Evolutionary conservation across 2,888 invertebrate species (phyloP).

Genomic region (Cotesia congregata): DNA sequence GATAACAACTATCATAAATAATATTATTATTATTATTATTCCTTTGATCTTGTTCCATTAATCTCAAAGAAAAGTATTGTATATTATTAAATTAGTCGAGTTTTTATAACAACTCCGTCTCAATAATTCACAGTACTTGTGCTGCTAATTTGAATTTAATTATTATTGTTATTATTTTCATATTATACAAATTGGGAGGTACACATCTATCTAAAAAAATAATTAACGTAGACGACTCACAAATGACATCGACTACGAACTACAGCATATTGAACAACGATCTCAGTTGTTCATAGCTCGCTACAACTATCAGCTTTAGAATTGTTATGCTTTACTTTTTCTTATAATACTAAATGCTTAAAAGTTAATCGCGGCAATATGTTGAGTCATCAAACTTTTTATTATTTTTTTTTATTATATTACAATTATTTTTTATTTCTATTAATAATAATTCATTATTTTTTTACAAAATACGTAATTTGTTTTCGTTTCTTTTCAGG

Average conservation of each 20-base stretch:
- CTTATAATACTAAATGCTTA: conserved; percentile 55
- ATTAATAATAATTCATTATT: background rate
- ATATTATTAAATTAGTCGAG: conserved; percentile 19
- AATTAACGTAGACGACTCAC: conserved; percentile 56
- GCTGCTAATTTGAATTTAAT: conserved; percentile 11
- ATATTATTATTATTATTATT: background rate
- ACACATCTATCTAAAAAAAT: conserved; percentile 51
- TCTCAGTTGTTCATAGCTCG: conserved; percentile 51
- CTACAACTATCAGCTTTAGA: conserved; percentile 69
- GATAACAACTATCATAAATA: background rate
- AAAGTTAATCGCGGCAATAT: conserved; percentile 30
- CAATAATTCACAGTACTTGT: background rate
- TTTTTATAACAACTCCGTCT: conserved; percentile 2
- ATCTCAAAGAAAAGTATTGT: background rate
- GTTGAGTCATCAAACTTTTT: conserved; percentile 38
- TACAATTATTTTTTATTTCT: background rate
- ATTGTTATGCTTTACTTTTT: conserved; percentile 69
- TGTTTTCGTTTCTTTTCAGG: too few relatives aligned
- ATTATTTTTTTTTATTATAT: conserved; percentile 9
- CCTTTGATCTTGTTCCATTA: background rate
- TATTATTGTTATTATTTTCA: background rate
- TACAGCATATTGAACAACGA: conserved; percentile 62
- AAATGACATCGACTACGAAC: conserved; percentile 63
- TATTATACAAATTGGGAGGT: conserved; percentile 36
- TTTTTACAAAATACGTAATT: too few relatives aligned